These are phyloP conservation scores for Torymus auratus DNA, from an alignment of 2,888 invertebrate species.

Conservation along the genomic window DNA sequence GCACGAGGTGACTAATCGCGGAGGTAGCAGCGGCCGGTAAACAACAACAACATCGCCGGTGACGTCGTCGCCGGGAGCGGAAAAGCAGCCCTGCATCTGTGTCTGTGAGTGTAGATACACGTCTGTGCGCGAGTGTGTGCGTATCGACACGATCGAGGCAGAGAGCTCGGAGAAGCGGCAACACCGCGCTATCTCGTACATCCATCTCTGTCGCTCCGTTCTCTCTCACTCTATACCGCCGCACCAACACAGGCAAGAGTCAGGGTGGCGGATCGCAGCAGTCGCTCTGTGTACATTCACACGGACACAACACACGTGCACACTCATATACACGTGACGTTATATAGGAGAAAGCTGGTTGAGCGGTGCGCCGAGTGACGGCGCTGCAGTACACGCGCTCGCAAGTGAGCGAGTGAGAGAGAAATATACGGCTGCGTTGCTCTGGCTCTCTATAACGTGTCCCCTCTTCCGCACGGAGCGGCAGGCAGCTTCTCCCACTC, in stretches of 20 bases:
- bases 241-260: neutral
- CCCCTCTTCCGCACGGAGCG: slow-evolving; percentile 53
- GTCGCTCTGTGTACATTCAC: neutral
- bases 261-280: slow-evolving; percentile 58
- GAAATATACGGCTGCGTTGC: slow-evolving; percentile 26
- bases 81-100: no score
- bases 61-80: no score
- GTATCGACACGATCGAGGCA: slow-evolving; percentile 52
- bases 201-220: slow-evolving; percentile 47
- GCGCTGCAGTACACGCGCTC: slow-evolving; percentile 64
- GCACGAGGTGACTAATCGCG: no score
- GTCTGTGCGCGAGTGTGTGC: neutral
- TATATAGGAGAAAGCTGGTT: slow-evolving; percentile 56
- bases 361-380: slow-evolving; percentile 69
- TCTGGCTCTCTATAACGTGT: slow-evolving; percentile 31
- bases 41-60: no score
- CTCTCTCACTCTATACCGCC: slow-evolving; percentile 61
- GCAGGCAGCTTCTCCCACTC: slow-evolving; percentile 21
- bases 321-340: slow-evolving; percentile 62
- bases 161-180: slow-evolving; percentile 66
- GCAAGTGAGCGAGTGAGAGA: no score
- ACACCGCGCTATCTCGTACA: slow-evolving; percentile 67
- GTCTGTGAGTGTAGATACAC: no score
- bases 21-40: no score
- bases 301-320: neutral